Evolutionary conservation across 2,888 invertebrate species (phyloP).

Genomic region (Bombylius major): DNA sequence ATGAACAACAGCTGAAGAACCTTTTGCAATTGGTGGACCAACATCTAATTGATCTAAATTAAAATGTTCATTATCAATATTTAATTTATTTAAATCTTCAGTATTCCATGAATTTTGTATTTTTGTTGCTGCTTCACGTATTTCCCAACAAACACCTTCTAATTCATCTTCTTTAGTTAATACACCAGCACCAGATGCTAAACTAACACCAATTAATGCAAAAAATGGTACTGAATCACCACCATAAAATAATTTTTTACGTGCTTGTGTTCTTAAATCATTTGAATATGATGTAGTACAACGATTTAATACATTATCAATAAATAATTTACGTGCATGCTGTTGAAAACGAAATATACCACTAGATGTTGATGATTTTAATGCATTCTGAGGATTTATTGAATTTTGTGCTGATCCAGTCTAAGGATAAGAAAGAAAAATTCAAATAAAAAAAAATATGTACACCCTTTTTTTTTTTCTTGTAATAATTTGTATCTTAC

Average conservation of each 20-base stretch:
- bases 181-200: constrained; percentile 60
- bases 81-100: constrained; percentile 21
- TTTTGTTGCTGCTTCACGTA: constrained; percentile 42
- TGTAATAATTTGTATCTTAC: too few relatives aligned
- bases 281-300: constrained; percentile 53
- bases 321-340: constrained; percentile 52
- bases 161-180: constrained; percentile 64
- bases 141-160: constrained; percentile 67
- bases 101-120: constrained; percentile 29
- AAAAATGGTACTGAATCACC: constrained; percentile 63
- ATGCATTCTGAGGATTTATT: too few relatives aligned
- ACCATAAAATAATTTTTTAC: constrained; percentile 51
- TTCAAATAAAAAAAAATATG: too few relatives aligned
- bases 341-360: constrained; percentile 43
- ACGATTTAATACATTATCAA: constrained; percentile 55
- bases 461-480: too few relatives aligned
- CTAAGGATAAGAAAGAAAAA: neutral
- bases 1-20: constrained; percentile 71
- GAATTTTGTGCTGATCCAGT: neutral
- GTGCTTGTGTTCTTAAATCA: constrained; percentile 48
- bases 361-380: neutral
- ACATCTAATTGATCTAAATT: constrained; percentile 49
- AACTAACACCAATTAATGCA: constrained; percentile 57
- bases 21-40: constrained; percentile 62
- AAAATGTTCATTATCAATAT: constrained; percentile 32